Base-by-base conservation (phyloP, 1,140 invertebrate genomes). In the Bombus superbus region DNA sequence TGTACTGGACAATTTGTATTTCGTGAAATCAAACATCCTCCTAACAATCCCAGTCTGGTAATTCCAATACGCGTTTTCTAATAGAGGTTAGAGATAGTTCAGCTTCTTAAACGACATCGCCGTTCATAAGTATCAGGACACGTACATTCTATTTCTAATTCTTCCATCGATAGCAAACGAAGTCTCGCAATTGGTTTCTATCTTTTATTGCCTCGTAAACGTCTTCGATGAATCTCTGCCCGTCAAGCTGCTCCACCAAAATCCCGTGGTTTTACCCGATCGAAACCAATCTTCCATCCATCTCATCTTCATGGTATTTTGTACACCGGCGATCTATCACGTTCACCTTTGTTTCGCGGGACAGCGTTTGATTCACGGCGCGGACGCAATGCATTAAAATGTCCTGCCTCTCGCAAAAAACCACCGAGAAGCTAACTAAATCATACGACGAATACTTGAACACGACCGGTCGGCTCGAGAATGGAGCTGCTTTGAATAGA, bases 181-280 rank as follows among this genome's bases (percentile, higher is more conserved):
- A 11, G 22, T 66, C 11, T 13, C 13, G 13, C 13, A 13, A n/a
- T 42, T 42, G 3, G 1, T 86, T 72, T 53, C 80, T 88, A 0
- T 25, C 66, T 89, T 87, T 66, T 89, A 87, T 75, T 87, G 64
- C 69, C 81, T 89, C 78, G 71, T 87, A 87, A 87, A 89, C 81
- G 88, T 89, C 68, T 66, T 57, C 59, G 76, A 32, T 22, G 74
- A 35, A 44, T 42, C 47, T 47, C 44, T 2, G 47, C 28, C 38
- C 62, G 47, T 79, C 83, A n/a, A 22, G 13, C 28, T 42, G 53
- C 3, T 15, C 8, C 40, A n/a, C 8, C 25, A n/a, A 32, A 53
- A 72, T 71, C 25, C 18, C 53, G 11, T 15, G 25, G 66, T 79
- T 57, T 47, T 4, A 59, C 11, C 18, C n/a, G 22, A 59, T 71